These are phyloP conservation scores for Pelobates fuscus DNA, from an alignment of 2,113 vertebrate species.

Conservation along the genomic window DNA sequence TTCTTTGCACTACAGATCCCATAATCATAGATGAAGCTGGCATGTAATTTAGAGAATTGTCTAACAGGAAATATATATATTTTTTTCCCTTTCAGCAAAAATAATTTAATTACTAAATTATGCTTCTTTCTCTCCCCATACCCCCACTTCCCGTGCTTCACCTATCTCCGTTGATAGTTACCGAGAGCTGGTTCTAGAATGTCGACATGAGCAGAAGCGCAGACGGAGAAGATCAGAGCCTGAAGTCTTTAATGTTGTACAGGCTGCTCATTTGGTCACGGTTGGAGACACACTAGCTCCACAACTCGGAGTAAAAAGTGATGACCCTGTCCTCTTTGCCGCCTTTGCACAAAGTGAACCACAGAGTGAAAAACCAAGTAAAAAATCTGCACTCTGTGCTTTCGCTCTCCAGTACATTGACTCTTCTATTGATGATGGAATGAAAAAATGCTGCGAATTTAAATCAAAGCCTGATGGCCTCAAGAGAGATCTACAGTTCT, in stretches of 20 bases:
- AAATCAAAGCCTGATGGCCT: constrained; percentile 58
- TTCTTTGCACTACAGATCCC: too few species aligned
- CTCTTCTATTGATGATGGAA: constrained; percentile 75
- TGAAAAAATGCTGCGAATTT: constrained; percentile 77
- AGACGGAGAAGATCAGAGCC: constrained; percentile 53
- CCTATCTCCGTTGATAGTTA: constrained; percentile 65
- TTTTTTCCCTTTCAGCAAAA: too few species aligned
- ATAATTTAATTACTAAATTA: too few species aligned
- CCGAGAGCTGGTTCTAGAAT: constrained; percentile 85
- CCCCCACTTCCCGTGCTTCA: too few species aligned
- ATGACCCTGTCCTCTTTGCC: constrained; percentile 80
- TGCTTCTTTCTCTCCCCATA: too few species aligned
- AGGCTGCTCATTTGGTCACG: constrained; percentile 79
- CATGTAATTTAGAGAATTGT: too few species aligned
- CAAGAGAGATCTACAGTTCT: constrained; percentile 81
- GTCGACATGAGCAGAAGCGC: constrained; percentile 82
- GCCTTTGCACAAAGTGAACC: constrained; percentile 73
- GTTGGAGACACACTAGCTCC: constrained; percentile 77
- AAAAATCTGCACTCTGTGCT: constrained; percentile 83
- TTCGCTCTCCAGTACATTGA: constrained; percentile 82
- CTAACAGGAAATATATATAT: too few species aligned
- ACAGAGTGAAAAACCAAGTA: constrained; percentile 53
- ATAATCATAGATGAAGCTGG: too few species aligned
- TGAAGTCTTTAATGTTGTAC: constrained; percentile 79
- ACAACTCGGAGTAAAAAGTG: constrained; percentile 71